Conservation (phyloP, 2,888 invertebrate species). For the Meteorus colon region DNA sequence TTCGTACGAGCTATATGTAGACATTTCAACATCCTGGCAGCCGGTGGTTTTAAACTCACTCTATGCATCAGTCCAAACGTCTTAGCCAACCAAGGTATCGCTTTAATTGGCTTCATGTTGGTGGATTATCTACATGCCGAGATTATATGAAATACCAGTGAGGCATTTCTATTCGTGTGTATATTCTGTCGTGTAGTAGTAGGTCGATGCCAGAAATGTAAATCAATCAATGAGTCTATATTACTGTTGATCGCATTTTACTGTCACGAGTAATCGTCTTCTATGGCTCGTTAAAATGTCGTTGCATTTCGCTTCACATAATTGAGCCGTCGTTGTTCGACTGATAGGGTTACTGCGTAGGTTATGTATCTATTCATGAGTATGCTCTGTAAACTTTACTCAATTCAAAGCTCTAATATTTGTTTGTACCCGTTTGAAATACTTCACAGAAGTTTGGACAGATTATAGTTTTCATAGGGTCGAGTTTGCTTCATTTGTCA, state of each 20-base stretch:
- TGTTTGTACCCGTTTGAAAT: neutral
- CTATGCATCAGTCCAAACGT: conserved; percentile 24
- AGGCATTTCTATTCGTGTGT: conserved; percentile 12
- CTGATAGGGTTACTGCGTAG: neutral
- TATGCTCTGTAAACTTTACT: neutral
- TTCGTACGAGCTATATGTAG: conserved; percentile 35
- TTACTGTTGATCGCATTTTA: conserved; percentile 6
- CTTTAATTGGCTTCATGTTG: conserved; percentile 51
- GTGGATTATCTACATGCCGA: conserved; percentile 48
- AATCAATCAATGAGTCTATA: conserved; percentile 1
- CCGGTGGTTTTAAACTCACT: conserved; percentile 31
- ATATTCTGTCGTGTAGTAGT: neutral
- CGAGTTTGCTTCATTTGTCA: no score
- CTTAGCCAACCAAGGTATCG: conserved; percentile 32
- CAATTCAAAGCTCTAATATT: neutral
- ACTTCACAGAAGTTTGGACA: neutral
- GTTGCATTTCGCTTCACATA: neutral
- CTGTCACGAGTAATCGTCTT: neutral
- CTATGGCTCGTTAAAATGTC: neutral
- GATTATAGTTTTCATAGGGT: no score
- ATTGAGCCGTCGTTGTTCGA: conserved; percentile 13
- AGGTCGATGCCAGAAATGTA: neutral
- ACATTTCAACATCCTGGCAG: conserved; percentile 36
- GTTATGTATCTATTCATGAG: no score
- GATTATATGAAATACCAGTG: neutral